These are phyloP conservation scores for Dinothrombium tinctorium DNA, from an alignment of 1,140 invertebrate genomes.

Conservation along the genomic window DNA sequence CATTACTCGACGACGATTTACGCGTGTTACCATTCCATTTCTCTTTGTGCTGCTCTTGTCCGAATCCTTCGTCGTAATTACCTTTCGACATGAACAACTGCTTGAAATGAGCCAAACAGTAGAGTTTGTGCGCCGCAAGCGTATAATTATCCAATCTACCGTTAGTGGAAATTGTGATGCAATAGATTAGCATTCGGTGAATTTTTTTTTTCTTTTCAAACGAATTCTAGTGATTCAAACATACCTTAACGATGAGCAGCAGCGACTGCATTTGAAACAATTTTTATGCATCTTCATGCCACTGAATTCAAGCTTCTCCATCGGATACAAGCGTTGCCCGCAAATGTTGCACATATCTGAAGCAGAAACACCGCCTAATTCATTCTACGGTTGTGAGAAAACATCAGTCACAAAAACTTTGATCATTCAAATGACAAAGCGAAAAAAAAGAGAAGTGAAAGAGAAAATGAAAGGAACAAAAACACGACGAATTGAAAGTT, in stretches of 20 bases:
- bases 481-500: no score
- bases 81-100: constrained; percentile 49
- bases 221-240: constrained; percentile 9
- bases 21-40: no score
- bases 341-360: constrained; percentile 46
- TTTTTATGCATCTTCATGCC: constrained; percentile 46
- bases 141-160: constrained; percentile 61
- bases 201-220: constrained; percentile 2
- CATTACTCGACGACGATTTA: no score
- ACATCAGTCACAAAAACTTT: no score
- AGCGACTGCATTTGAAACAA: constrained; percentile 55
- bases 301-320: constrained; percentile 52
- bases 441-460: no score
- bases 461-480: no score
- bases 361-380: no score
- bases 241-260: constrained; percentile 46
- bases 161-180: constrained; percentile 1
- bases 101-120: constrained; percentile 81
- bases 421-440: no score
- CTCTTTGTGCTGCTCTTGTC: constrained; percentile 24
- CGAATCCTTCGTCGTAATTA: constrained; percentile 57
- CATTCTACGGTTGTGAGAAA: neutral
- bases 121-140: constrained; percentile 59
- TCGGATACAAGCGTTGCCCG: constrained; percentile 44
- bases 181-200: neutral